A percentile compares a stretch with the other conserved stretches of the same genome.
phyloP scores from a whole-genome alignment of 2,113 vertebrate genomes.

The Dromiciops gliroides region DNA sequence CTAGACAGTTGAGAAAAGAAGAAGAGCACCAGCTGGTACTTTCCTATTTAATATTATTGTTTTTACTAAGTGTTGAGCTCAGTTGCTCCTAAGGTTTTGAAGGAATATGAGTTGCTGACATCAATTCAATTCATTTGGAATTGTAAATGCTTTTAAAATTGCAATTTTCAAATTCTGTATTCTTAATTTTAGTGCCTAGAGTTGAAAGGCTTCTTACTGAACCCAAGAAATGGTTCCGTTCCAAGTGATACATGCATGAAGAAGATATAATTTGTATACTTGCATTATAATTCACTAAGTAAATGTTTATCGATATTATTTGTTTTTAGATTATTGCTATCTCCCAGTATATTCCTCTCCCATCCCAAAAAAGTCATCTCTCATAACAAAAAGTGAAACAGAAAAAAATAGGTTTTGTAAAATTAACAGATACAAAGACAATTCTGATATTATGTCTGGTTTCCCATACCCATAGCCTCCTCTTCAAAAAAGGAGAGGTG shows the following conservation, averaged over 20 bases:
- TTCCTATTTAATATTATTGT: background rate
- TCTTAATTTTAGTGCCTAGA: too few species aligned
- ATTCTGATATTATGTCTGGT: background rate
- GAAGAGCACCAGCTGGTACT: too few species aligned
- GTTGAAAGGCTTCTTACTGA: background rate
- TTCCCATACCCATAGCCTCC: background rate
- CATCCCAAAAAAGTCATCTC: background rate
- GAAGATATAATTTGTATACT: background rate
- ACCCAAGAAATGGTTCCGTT: background rate
- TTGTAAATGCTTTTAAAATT: background rate
- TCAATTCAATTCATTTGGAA: background rate
- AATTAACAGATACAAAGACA: background rate
- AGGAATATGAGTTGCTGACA: background rate
- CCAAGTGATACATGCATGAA: background rate
- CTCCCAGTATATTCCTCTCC: background rate
- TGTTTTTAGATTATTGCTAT: background rate
- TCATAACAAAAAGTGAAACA: background rate
- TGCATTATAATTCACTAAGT: background rate
- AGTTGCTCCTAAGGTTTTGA: background rate
- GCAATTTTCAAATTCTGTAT: background rate
- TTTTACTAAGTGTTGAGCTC: background rate
- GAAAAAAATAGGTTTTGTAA: background rate
- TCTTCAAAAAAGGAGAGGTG: background rate
- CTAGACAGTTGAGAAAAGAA: background rate
- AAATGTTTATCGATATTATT: background rate